phyloP scores from a whole-genome alignment of 92 coral and sea anemone species.

The Porites lobata region DNA sequence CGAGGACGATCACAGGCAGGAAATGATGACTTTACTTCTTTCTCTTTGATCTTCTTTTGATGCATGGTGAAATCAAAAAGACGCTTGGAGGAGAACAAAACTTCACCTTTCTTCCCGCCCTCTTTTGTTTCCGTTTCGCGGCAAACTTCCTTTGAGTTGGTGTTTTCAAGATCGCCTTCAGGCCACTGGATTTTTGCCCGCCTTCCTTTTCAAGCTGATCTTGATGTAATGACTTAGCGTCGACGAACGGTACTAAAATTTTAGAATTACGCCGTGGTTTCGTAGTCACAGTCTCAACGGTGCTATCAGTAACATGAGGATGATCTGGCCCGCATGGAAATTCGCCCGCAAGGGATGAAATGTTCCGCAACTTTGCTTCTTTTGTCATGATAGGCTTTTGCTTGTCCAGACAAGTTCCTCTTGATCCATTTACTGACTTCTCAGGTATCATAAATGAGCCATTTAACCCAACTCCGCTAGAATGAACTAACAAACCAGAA shows the following conservation, averaged over 20 bases:
- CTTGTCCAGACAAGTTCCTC: neutral
- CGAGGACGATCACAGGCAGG: too few relatives aligned
- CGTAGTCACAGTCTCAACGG: neutral
- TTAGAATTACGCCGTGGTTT: slow-evolving; percentile 50
- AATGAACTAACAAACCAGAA: slow-evolving; percentile 69
- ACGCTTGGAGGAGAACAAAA: slow-evolving; percentile 59
- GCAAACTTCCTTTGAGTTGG: neutral
- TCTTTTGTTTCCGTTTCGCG: slow-evolving; percentile 34
- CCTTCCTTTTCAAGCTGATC: neutral
- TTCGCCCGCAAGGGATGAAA: slow-evolving; percentile 42
- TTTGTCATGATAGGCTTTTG: slow-evolving; percentile 39
- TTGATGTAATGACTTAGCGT: neutral
- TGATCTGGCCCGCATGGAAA: neutral
- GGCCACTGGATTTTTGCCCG: slow-evolving; percentile 2
- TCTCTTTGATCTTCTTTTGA: slow-evolving; percentile 25
- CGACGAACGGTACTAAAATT: slow-evolving; percentile 18
- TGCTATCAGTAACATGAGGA: neutral
- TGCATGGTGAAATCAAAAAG: slow-evolving; percentile 43
- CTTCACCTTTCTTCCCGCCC: slow-evolving; percentile 45
- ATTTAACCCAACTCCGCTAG: slow-evolving; percentile 81
- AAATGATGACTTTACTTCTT: neutral
- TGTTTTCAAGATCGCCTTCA: slow-evolving; percentile 61
- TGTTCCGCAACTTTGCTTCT: slow-evolving; percentile 51
- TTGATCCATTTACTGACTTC: neutral
- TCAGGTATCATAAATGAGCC: slow-evolving; percentile 75